phyloP scores from a whole-genome alignment of 2,797 vertebrate genomes.

The Lemur catta region DNA sequence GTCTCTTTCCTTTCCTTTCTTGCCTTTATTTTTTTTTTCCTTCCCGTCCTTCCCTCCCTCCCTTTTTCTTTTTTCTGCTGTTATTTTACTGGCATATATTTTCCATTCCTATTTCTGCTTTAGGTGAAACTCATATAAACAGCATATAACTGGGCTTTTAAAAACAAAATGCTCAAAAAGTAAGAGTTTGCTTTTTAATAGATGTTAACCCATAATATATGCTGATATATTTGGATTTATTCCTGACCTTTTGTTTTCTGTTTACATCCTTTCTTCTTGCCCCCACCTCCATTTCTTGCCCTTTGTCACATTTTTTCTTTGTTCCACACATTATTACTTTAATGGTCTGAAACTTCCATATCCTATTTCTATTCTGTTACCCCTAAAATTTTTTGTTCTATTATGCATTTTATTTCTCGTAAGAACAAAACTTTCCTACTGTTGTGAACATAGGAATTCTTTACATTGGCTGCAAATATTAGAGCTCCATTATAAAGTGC shows the following conservation, averaged over 20 bases:
- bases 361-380: slow-evolving; percentile 11
- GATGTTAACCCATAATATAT: not conserved
- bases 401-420: slow-evolving; percentile 62
- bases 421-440: slow-evolving; percentile 60
- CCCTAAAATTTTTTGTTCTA: not conserved
- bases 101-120: slow-evolving; percentile 17
- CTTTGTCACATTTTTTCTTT: slow-evolving; percentile 13
- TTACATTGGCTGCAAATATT: slow-evolving; percentile 69
- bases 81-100: not conserved
- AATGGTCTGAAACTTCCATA: not conserved
- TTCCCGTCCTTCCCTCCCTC: not conserved
- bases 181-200: slow-evolving; percentile 4
- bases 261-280: not conserved
- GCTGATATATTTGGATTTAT: not conserved
- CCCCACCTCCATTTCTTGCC: not conserved
- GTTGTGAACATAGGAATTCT: slow-evolving; percentile 52
- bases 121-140: not conserved
- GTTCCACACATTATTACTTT: not conserved
- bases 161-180: slow-evolving; percentile 44
- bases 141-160: not conserved
- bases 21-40: not conserved
- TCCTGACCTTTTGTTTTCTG: not conserved
- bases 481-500: slow-evolving; percentile 62
- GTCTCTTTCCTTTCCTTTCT: not conserved
- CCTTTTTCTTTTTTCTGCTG: not conserved